These are phyloP conservation scores for Varecia variegata DNA, from an alignment of 2,797 vertebrate genomes.

Conservation along the genomic window DNA sequence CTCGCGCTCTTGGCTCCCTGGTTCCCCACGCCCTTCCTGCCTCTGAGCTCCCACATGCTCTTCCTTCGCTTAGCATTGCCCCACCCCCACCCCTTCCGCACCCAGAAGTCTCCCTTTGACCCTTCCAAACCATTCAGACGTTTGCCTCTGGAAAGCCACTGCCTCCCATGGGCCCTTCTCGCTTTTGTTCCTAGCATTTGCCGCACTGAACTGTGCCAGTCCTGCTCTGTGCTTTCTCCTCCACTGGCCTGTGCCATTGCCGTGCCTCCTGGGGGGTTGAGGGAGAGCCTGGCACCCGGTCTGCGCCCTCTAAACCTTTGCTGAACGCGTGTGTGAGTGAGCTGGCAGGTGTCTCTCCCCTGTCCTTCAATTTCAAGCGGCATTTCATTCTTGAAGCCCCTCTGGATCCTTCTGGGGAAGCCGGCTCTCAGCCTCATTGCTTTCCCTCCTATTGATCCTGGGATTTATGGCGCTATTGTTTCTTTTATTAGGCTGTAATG, in stretches of 20 bases:
- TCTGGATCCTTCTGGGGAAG: constrained; percentile 20
- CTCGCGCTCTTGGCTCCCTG: neutral
- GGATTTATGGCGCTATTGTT: constrained; percentile 67
- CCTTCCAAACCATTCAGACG: neutral
- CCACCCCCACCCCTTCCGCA: neutral
- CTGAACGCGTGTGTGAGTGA: neutral
- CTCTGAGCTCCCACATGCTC: neutral
- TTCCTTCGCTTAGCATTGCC: neutral
- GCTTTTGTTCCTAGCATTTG: neutral
- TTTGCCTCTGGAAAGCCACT: neutral
- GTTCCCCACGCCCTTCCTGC: neutral
- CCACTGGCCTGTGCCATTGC: neutral
- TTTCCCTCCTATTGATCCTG: constrained; percentile 65
- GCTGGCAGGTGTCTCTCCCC: neutral
- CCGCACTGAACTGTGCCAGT: neutral
- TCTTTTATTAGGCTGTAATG: constrained; percentile 75
- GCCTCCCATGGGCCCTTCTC: neutral
- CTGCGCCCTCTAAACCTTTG: neutral
- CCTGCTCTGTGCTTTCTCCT: neutral
- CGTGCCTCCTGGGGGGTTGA: neutral
- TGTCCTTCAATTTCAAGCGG: neutral
- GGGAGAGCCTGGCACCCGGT: neutral
- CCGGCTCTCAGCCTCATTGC: neutral
- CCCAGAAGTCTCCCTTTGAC: neutral
- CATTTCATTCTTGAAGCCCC: neutral